These are phyloP conservation scores for Drosophila diplacantha DNA, from an alignment of 2,888 invertebrate species.

Conservation along the genomic window DNA sequence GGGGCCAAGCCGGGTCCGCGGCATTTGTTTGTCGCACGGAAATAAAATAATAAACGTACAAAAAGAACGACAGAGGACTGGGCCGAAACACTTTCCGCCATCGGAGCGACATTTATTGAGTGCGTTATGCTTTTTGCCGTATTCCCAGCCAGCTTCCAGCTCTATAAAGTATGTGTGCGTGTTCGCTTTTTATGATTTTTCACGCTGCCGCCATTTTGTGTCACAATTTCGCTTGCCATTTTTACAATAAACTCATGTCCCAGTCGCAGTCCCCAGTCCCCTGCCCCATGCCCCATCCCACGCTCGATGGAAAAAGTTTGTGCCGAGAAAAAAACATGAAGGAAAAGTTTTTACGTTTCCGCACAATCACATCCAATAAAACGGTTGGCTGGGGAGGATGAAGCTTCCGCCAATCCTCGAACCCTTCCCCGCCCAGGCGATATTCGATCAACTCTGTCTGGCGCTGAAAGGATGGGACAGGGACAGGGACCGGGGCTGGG, in stretches of 20 bases:
- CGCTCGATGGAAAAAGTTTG: slow-evolving; percentile 41
- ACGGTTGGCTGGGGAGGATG: slow-evolving; percentile 45
- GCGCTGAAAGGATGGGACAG: neutral
- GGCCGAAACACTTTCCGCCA: slow-evolving; percentile 37
- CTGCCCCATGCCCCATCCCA: neutral
- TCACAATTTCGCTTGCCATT: slow-evolving; percentile 56
- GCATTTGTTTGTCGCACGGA: slow-evolving; percentile 49
- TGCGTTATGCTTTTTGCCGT: slow-evolving; percentile 54
- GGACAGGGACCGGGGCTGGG: neutral
- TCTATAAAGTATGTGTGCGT: slow-evolving; percentile 22
- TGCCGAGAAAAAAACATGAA: slow-evolving; percentile 18
- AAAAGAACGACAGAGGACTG: neutral
- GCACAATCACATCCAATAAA: slow-evolving; percentile 72
- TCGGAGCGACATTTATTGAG: slow-evolving; percentile 56
- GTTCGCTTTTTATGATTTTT: slow-evolving; percentile 48
- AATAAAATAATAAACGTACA: slow-evolving; percentile 12
- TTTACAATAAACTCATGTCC: slow-evolving; percentile 47
- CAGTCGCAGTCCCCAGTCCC: neutral
- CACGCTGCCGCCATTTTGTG: slow-evolving; percentile 53
- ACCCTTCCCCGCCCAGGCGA: slow-evolving; percentile 19
- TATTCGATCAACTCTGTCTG: slow-evolving; percentile 52
- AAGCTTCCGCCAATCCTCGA: neutral
- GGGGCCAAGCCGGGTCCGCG: slow-evolving; percentile 36
- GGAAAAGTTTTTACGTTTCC: slow-evolving; percentile 63
- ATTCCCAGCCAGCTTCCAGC: slow-evolving; percentile 28